phyloP scores from a whole-genome alignment of 2,797 vertebrate species.

The Trachops cirrhosus region DNA sequence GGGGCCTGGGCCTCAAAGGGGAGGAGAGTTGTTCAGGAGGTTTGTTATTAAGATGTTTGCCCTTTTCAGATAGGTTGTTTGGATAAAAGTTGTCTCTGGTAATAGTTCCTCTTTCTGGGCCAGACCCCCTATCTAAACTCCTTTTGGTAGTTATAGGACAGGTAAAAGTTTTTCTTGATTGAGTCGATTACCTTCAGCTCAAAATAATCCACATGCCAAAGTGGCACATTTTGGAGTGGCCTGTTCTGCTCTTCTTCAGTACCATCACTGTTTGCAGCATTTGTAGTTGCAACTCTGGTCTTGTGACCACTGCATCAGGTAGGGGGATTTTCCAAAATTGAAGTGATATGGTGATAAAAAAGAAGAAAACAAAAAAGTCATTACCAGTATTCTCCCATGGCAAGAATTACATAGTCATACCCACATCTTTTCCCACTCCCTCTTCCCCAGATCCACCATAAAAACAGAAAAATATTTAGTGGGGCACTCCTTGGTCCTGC shows the following conservation, averaged over 20 bases:
- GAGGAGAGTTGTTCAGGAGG: background rate
- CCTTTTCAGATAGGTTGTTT: background rate
- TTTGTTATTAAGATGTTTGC: background rate
- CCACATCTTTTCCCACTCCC: background rate
- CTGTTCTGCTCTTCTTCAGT: background rate
- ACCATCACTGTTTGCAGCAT: background rate
- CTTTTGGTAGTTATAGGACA: background rate
- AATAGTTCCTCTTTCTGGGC: background rate
- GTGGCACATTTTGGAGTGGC: too few relatives aligned
- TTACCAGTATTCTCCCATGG: background rate
- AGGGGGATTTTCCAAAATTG: background rate
- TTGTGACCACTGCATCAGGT: background rate
- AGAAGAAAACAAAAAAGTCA: background rate
- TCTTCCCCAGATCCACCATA: background rate
- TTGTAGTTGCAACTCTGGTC: background rate
- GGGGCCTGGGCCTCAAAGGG: background rate
- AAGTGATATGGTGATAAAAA: background rate
- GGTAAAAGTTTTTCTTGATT: background rate
- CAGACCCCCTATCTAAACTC: background rate
- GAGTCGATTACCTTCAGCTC: background rate
- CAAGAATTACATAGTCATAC: background rate
- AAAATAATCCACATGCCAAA: too few relatives aligned
- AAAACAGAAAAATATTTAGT: background rate
- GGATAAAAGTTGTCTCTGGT: background rate
- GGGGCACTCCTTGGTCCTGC: background rate